Base-by-base conservation (phyloP, 2,888 invertebrate genomes). In the Yponomeuta plumbellus region DNA sequence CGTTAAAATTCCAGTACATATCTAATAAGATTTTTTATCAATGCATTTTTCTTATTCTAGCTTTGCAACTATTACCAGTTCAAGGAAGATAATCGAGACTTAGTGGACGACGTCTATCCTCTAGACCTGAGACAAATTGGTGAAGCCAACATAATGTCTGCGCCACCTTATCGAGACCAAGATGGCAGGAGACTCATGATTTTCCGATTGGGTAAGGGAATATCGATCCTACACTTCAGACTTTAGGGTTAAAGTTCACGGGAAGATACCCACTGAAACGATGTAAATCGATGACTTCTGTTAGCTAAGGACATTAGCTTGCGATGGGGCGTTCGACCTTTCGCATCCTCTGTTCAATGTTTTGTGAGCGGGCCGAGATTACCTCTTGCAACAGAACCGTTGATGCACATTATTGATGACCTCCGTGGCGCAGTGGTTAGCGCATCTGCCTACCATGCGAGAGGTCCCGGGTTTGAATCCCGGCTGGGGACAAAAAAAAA, bases 161-260 rank as follows among this genome's bases (percentile, higher is more conserved):
- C 95, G 3, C 94, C 96, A 0, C 95, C 96, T 0, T 96, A 96
- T 76, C 92, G 94, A 40, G 96, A 96, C 71, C 95, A 95, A 77
- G 92, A 93, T 68, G 96, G 95, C 2, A 90, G 95, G 68, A 91
- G 96, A 65, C 91, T 96, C 71, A 91, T 96, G 74, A 87, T 96
- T 64, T 95, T 94, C 77, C 93, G 95, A 79, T 91, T 96, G 71
- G 95, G 95, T 93, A 77, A 77, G 72, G 63, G 56, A 17, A 52
- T 52, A 17, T 52, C 57, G 20, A 64, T 66, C 26, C 62, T 65
- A 23, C 66, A 6, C 8, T 22, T 67, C 66, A 23, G 22, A 61
- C 40, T 17, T 52, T 52, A 17, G 44, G 17, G 17, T 52, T 52
- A 52, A 52, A 17, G 44, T 52, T 5, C 17, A 52, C 17, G 17